Base-by-base conservation (phyloP, 2,113 vertebrate genomes). In the Rhinopomastus cyanomelas region DNA sequence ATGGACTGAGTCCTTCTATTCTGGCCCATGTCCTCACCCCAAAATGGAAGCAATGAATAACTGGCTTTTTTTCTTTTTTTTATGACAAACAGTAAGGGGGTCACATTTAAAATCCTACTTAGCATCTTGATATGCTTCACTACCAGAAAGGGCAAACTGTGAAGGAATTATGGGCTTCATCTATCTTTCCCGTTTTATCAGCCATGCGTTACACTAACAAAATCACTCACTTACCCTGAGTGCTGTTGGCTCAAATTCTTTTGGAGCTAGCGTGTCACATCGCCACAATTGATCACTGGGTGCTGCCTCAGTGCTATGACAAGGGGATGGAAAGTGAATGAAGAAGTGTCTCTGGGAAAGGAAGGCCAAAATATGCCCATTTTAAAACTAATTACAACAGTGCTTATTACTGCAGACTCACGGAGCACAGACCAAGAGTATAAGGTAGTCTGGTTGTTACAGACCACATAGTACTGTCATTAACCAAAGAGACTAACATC, bases 211-310 rank as follows among this genome's bases (percentile, higher is more conserved):
- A 14, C 30, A 8, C 85, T 88, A 42, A 74, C 74, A 79, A 95
- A 93, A 52, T 92, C 88, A 94, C 90, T 92, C 88, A 95, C 90
- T 96, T 88, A 93, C n/a, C 83, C 46, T 80, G 88, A 87, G 86
- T 94, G 81, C 75, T 92, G 60, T 91, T 93, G 93, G 89, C 94
- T 83, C 88, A 56, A 34, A 60, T 86, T 49, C 87, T 87, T 91
- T 88, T 20, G 72, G 64, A 51, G 26, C n/a, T 74, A 73, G 65
- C 74, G 48, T 57, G 81, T 49, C 94, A 52, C 39, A 27, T 46
- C 74, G 79, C 22, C 80, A 73, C 61, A 69, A 93, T 90, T 89
- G 92, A 96, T 95, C 89, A 77, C 36, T 89, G 78, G 69, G 66
- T 44, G 17, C 34, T 39, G 42, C 71, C 56, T 71, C 65, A 34